These are phyloP conservation scores for Aphelinus certus DNA, from an alignment of 1,140 invertebrate species.

Conservation along the genomic window DNA sequence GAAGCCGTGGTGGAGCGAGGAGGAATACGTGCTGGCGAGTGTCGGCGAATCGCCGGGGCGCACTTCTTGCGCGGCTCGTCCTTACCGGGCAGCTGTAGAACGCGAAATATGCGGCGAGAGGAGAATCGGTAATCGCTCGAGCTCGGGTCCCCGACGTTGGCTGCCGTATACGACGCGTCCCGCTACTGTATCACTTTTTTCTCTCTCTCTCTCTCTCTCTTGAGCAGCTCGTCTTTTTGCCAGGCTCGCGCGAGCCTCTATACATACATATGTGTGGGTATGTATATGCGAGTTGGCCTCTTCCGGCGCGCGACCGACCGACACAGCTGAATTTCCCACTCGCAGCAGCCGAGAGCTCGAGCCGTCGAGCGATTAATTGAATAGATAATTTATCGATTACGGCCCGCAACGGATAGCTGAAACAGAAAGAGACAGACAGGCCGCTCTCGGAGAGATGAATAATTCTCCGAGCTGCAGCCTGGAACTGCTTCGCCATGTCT, in stretches of 20 bases:
- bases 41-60: constrained; percentile 30
- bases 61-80: constrained; percentile 40
- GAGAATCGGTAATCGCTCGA: constrained; percentile 37
- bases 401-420: neutral
- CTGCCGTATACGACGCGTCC: constrained; percentile 4
- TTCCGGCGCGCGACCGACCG: constrained; percentile 8
- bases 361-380: constrained; percentile 39
- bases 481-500: no score
- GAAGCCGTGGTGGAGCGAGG: neutral
- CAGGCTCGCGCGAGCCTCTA: no score
- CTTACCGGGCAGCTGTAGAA: constrained; percentile 50
- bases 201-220: constrained; percentile 34
- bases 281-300: neutral
- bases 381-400: constrained; percentile 45
- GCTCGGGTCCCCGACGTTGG: neutral
- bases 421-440: no score
- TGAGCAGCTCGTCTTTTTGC: constrained; percentile 23
- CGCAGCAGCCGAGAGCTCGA: neutral
- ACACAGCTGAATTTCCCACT: constrained; percentile 17
- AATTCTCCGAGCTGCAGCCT: no score
- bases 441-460: no score
- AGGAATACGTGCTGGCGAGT: constrained; percentile 35
- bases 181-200: constrained; percentile 39
- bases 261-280: no score
- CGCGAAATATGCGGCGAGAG: constrained; percentile 55